Base-by-base conservation (phyloP, 2,888 invertebrate species). In the Trichogramma dendrolimi region DNA sequence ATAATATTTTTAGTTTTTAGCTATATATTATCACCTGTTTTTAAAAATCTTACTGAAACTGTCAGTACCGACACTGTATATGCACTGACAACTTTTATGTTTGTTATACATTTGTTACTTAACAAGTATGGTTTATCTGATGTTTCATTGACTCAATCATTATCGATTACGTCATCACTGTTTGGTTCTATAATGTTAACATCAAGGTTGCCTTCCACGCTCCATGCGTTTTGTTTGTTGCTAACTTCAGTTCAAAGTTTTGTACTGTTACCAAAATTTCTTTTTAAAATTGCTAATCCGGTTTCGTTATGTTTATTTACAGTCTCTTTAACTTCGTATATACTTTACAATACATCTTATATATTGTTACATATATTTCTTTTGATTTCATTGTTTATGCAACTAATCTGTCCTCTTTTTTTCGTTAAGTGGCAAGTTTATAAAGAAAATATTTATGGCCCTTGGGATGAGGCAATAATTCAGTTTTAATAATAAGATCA, bases 21-120 rank as follows among this genome's bases (percentile, higher is more conserved):
- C 1, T 94, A 92, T 73, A 84, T 94, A 58, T 83, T 96, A 63
- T 94, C 96, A 0, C 98, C 97, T 0, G 86, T 97, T 14, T 80
- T 96, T 43, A 93, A 96, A 77, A 97, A 96, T 0, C 82, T 99
- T 55, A 98, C 99, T 0, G 94, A 95, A 75, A 95, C 96, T 0
- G 92, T 99, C 3, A 96, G 96, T 74, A 97, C 97, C 0, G 97
- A 99, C 75, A 96, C 98, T 0, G 96, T 99, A 73, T 96, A 95
- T 74, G 93, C 95, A 1, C 93, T 91, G 85, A 87, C 96, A 0
- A 88, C 91, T 27, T 83, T 92, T 10, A 92, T 96, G 87, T 87
- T 97, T 82, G 73, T 92, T 0, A 80, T 92, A 1, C 96, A 98
- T 82, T 82, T 98, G 64, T 85, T 93, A 70, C 96, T 96, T 75